These are phyloP conservation scores for Trachops cirrhosus DNA, from an alignment of 2,797 vertebrate genomes.

Conservation along the genomic window DNA sequence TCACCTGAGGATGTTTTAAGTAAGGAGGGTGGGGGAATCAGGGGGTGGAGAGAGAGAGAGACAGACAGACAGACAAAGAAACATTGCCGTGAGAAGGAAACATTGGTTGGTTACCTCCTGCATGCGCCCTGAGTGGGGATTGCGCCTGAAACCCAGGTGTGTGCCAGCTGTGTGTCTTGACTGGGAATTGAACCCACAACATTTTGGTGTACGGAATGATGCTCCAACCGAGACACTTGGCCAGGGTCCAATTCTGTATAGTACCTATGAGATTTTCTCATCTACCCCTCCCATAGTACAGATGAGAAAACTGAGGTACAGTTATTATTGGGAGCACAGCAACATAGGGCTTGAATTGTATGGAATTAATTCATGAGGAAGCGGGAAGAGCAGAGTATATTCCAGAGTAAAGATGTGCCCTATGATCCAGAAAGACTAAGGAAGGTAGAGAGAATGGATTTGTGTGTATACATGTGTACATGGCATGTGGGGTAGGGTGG, in stretches of 20 bases:
- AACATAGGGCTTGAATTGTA: not conserved
- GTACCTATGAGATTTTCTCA: not conserved
- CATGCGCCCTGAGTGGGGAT: too few species aligned
- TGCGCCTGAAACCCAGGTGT: not conserved
- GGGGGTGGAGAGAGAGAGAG: too few species aligned
- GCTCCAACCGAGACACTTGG: not conserved
- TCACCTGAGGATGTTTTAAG: not conserved
- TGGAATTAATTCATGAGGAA: not conserved
- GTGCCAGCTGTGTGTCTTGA: not conserved
- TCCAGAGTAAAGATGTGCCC: not conserved
- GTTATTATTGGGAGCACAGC: not conserved
- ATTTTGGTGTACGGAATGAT: not conserved
- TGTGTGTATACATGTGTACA: not conserved
- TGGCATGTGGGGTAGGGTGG: accelerated
- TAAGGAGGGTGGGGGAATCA: not conserved
- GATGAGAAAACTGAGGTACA: not conserved
- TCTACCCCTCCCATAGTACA: not conserved
- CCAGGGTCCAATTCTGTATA: not conserved
- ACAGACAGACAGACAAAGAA: not conserved
- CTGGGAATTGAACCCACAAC: not conserved
- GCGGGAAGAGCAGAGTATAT: not conserved
- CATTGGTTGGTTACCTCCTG: not conserved
- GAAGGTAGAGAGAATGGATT: not conserved
- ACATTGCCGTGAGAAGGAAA: not conserved
- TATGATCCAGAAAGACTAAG: accelerated